These are phyloP conservation scores for Drosophila setosimentum DNA, from an alignment of 2,888 invertebrate genomes.

Conservation along the genomic window DNA sequence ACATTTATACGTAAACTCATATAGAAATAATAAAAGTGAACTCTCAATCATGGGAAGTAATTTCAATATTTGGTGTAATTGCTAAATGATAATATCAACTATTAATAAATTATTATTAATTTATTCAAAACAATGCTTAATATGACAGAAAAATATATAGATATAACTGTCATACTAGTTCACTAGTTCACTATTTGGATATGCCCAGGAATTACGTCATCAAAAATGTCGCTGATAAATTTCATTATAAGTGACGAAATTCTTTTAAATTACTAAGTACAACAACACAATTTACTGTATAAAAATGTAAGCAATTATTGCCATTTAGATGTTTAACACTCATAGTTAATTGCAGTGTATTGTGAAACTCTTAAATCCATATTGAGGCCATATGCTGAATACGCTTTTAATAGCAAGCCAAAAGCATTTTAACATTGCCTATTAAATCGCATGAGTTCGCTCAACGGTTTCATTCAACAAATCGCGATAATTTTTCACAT, in stretches of 20 bases:
- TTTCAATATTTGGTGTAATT: background rate
- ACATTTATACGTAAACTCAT: background rate
- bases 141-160: too few relatives aligned
- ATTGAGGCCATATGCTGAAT: constrained; percentile 23
- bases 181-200: background rate
- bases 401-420: constrained; percentile 23
- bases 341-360: background rate
- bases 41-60: background rate
- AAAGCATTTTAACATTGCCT: constrained; percentile 14
- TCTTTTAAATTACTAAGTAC: constrained; percentile 7
- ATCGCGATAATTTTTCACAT: background rate
- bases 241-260: constrained; percentile 13
- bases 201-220: background rate
- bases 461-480: constrained; percentile 1
- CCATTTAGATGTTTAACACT: background rate
- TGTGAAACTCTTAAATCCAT: constrained; percentile 12
- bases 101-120: background rate
- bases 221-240: background rate
- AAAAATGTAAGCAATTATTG: background rate
- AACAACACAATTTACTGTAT: background rate
- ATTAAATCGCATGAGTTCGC: constrained; percentile 1
- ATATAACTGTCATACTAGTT: background rate
- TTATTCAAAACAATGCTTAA: background rate
- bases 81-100: background rate
- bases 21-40: constrained; percentile 1